These are phyloP conservation scores for Quadriops clusia DNA, from an alignment of 2,888 invertebrate species.

Conservation along the genomic window DNA sequence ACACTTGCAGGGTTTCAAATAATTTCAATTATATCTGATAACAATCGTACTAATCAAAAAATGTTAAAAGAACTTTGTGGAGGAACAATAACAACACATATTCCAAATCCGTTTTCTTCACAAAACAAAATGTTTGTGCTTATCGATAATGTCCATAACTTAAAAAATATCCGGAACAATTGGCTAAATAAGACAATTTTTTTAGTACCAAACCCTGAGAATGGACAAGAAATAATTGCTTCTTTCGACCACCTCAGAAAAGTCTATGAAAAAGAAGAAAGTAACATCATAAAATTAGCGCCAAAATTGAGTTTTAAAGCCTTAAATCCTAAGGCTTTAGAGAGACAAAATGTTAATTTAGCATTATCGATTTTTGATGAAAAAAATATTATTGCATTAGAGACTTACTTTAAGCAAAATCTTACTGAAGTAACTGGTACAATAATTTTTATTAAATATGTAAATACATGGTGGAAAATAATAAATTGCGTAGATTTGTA, in stretches of 20 bases:
- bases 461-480: constrained; percentile 1
- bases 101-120: background rate
- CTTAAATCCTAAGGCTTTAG: background rate
- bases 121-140: constrained; percentile 1
- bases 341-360: constrained; percentile 5
- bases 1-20: constrained; percentile 1
- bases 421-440: constrained; percentile 1
- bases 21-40: background rate
- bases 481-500: background rate
- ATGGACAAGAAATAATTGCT: background rate
- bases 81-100: background rate
- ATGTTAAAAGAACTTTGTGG: constrained; percentile 1
- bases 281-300: background rate
- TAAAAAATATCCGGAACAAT: constrained; percentile 1
- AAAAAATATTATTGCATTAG: constrained; percentile 3
- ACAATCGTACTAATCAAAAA: constrained; percentile 1
- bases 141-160: background rate
- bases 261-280: background rate
- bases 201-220: background rate
- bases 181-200: constrained; percentile 3
- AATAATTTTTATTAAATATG: background rate
- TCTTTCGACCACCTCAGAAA: background rate
- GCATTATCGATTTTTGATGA: constrained; percentile 3
- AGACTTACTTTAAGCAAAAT: constrained; percentile 1
- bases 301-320: background rate